Evolutionary conservation across 37 sponge, comb jelly and placozoan species (phyloP).

Genomic region (Ephydatia muelleri): DNA sequence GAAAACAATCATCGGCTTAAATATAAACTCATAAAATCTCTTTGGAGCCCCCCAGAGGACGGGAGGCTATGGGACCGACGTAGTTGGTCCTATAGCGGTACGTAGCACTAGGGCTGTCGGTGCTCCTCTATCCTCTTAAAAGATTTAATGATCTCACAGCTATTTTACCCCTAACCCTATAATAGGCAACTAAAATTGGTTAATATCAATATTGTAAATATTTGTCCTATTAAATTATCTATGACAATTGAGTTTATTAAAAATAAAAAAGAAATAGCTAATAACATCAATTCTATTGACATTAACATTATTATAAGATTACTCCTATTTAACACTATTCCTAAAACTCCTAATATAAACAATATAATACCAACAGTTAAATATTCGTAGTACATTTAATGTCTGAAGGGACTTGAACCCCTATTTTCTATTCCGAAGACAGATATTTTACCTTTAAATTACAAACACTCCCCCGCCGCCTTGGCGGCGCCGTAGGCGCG

Average conservation of each 20-base stretch:
- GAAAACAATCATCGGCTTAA: constrained; percentile 83
- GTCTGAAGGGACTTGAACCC: constrained; percentile 63
- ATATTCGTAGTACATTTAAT: constrained; percentile 55
- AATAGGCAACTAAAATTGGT: constrained; percentile 71
- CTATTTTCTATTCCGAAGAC: constrained; percentile 67
- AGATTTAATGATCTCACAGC: constrained; percentile 57
- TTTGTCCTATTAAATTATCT: constrained; percentile 58
- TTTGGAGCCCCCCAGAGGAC: constrained; percentile 1
- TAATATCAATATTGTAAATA: constrained; percentile 74
- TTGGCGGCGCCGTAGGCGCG: constrained; percentile 3
- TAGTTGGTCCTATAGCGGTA: neutral
- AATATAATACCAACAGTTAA: constrained; percentile 50
- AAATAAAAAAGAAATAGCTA: constrained; percentile 65
- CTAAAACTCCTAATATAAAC: constrained; percentile 67
- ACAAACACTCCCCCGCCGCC: constrained; percentile 34
- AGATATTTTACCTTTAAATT: constrained; percentile 67
- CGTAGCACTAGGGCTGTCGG: neutral
- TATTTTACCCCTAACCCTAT: constrained; percentile 61
- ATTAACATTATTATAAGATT: constrained; percentile 80
- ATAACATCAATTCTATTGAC: constrained; percentile 82
- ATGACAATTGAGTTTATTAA: constrained; percentile 49
- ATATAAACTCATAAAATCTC: constrained; percentile 29
- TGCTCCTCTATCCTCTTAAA: constrained; percentile 43
- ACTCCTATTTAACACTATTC: constrained; percentile 75
- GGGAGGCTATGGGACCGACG: neutral